These are phyloP conservation scores for Hycleus phaleratus DNA, from an alignment of 1,140 invertebrate genomes.

Conservation along the genomic window DNA sequence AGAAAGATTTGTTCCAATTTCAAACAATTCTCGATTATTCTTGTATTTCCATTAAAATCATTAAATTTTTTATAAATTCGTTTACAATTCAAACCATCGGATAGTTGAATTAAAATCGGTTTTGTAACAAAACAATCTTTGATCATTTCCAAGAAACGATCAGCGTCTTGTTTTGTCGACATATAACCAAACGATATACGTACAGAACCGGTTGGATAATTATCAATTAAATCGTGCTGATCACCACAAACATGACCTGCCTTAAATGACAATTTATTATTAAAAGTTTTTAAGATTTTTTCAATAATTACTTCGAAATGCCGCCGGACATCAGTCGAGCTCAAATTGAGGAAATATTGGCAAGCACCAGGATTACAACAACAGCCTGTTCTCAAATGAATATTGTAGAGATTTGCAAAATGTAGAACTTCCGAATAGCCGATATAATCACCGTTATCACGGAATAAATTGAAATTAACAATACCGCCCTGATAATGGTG, in stretches of 20 bases:
- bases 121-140: constrained; percentile 53
- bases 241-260: constrained; percentile 91
- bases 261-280: constrained; percentile 36
- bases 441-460: constrained; percentile 68
- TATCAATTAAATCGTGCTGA: constrained; percentile 79
- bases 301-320: constrained; percentile 60
- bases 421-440: constrained; percentile 87
- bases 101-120: constrained; percentile 24
- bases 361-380: constrained; percentile 97
- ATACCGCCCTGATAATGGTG: constrained; percentile 67
- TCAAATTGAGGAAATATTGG: constrained; percentile 68
- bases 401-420: constrained; percentile 77
- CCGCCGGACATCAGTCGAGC: constrained; percentile 58
- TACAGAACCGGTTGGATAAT: constrained; percentile 83
- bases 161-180: constrained; percentile 65
- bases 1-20: constrained; percentile 61
- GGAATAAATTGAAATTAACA: constrained; percentile 81
- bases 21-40: background rate
- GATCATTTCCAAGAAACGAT: constrained; percentile 68
- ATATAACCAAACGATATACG: constrained; percentile 92
- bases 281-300: background rate
- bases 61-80: background rate
- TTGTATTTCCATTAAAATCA: background rate
- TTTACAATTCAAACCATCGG: constrained; percentile 1
- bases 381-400: constrained; percentile 86